These are phyloP conservation scores for Pyrocoelia pectoralis DNA, from an alignment of 2,888 invertebrate species.

Conservation along the genomic window DNA sequence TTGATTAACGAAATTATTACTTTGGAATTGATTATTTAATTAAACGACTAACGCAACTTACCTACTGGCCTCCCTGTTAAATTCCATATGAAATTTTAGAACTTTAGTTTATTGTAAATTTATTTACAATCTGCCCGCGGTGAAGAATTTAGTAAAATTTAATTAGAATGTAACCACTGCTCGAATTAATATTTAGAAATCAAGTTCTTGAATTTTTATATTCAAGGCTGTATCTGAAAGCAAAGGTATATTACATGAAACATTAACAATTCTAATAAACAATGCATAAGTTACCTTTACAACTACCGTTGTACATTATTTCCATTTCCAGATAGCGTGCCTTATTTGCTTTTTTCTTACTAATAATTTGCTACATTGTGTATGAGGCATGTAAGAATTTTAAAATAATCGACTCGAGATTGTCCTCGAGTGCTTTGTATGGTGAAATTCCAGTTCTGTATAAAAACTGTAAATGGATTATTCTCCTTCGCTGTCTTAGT, in stretches of 20 bases:
- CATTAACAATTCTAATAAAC: slow-evolving; percentile 13
- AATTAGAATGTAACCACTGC: too few relatives aligned
- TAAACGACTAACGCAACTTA: too few relatives aligned
- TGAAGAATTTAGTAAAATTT: too few relatives aligned
- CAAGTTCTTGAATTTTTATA: background rate
- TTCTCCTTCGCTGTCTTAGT: background rate
- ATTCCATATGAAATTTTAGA: too few relatives aligned
- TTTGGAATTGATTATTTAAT: too few relatives aligned
- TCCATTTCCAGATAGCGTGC: slow-evolving; percentile 5
- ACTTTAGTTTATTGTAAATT: too few relatives aligned
- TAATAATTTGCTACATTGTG: slow-evolving; percentile 15
- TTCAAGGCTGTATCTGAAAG: slow-evolving; percentile 1
- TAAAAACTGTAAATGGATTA: slow-evolving; percentile 10
- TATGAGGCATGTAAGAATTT: slow-evolving; percentile 16
- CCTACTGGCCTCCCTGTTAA: too few relatives aligned
- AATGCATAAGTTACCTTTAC: slow-evolving; percentile 2
- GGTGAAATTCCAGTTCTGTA: slow-evolving; percentile 14
- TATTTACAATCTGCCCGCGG: too few relatives aligned
- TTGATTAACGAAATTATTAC: too few relatives aligned
- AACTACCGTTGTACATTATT: slow-evolving; percentile 15
- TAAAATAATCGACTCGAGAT: slow-evolving; percentile 17
- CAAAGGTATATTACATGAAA: background rate
- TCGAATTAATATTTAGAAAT: too few relatives aligned
- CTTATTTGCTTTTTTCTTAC: slow-evolving; percentile 10
- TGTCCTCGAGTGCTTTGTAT: slow-evolving; percentile 15